Evolutionary conservation across 1,140 invertebrate species (phyloP), one percentile per base, ranked within the genome.

Genomic region (Trissolcus basalis): DNA sequence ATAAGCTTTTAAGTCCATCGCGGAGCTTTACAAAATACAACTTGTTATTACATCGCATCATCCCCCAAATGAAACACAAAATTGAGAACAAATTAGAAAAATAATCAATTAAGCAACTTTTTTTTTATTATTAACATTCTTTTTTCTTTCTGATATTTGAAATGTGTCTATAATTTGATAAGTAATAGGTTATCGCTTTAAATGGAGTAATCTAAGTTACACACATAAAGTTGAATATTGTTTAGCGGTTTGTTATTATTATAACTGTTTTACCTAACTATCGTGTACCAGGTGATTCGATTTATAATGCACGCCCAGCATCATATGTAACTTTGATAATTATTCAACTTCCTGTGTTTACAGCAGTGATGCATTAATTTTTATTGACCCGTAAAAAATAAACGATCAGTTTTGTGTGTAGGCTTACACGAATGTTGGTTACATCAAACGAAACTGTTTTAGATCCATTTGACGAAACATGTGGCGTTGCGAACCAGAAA

Each of bases 161-260:
- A 27, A 27, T n/a, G n/a, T n/a, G 19, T 27, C 6, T 1, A 27
- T 27, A 27, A 27, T 1, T 27, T 27, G 19, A 27, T 3, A 3
- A 27, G 6, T 27, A 27, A 27, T 27, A 27, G 1, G 1, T 27
- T 27, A 27, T 27, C 1, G 19, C 2, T 27, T 27, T 3, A 27
- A 27, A 6, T 27, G 6, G 1, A 27, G 15, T 53, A 63, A 53
- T 63, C 53, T 63, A 63, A 63, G 60, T 63, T 63, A 50, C 39
- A 27, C 1, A 45, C 49, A 11, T 36, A 33, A 19, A 41, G 35
- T 6, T 44, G 9, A 43, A 45, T 36, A 53, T 11, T 63, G 49
- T 53, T 53, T 53, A 48, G 49, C 19, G 48, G 49, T 63, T 63
- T 63, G 45, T 59, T 59, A 49, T 59, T 59, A 59, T 59, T 41